Conservation (phyloP, 2,797 vertebrate genomes). For the Neosilurus hyrtlii region DNA sequence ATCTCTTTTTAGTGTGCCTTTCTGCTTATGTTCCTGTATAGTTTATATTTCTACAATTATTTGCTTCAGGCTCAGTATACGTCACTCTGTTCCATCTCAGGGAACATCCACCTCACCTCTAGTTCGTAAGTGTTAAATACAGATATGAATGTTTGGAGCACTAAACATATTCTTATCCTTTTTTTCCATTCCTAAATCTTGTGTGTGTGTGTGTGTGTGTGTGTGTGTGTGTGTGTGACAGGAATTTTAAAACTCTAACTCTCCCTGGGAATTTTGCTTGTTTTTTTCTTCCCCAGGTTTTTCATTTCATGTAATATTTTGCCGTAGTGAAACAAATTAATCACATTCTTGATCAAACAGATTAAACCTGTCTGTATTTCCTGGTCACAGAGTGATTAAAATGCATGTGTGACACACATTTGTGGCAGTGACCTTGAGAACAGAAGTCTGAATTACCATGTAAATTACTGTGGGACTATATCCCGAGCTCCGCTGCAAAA, state of each 20-base stretch:
- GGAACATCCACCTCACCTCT: no score
- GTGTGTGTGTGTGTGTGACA: conserved; percentile 18
- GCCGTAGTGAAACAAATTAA: conserved; percentile 50
- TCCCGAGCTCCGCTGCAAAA: not conserved
- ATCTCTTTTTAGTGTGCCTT: no score
- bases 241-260: conserved; percentile 16
- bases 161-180: not conserved
- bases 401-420: conserved; percentile 19
- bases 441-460: not conserved
- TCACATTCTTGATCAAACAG: conserved; percentile 47
- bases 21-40: no score
- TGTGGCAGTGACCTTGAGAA: conserved; percentile 33
- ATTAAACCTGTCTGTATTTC: conserved; percentile 31
- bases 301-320: conserved; percentile 42
- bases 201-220: not conserved
- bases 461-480: not conserved
- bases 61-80: no score
- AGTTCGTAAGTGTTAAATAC: not conserved
- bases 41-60: no score
- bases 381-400: conserved; percentile 38
- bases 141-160: not conserved
- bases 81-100: no score
- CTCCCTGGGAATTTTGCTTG: not conserved
- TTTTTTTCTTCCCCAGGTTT: conserved; percentile 35
- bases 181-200: not conserved